phyloP scores from a whole-genome alignment of 30 jellyfish, hydroid and myxozoan genomes.

The Turritopsis dohrnii region DNA sequence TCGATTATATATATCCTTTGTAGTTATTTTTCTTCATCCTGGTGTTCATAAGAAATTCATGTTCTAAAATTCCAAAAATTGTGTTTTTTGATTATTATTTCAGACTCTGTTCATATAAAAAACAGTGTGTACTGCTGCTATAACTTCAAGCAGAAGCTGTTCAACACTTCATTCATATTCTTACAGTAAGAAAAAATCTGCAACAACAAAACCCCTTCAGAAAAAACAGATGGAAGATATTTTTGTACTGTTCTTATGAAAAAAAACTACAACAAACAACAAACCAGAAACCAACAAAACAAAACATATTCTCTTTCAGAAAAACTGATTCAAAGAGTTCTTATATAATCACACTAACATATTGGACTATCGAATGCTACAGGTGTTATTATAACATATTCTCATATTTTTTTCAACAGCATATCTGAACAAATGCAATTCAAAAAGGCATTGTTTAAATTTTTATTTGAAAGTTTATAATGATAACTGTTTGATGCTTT shows the following conservation, averaged over 20 bases:
- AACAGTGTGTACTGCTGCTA: too few species aligned
- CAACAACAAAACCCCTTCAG: neutral
- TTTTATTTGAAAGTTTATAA: neutral
- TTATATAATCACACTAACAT: neutral
- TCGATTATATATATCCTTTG: too few species aligned
- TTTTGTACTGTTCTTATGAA: constrained; percentile 7
- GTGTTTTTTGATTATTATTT: too few species aligned
- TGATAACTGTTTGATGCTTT: neutral
- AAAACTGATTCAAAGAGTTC: neutral
- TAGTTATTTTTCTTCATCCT: too few species aligned
- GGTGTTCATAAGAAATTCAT: too few species aligned
- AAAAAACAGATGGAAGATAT: constrained; percentile 17
- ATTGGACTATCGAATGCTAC: neutral
- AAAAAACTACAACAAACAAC: too few species aligned
- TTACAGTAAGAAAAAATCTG: too few species aligned
- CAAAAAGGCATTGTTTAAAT: neutral
- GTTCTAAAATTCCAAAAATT: too few species aligned
- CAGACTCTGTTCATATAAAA: too few species aligned
- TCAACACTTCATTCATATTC: too few species aligned
- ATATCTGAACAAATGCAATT: neutral
- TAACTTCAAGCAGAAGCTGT: too few species aligned
- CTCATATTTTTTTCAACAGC: neutral
- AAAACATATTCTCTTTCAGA: neutral
- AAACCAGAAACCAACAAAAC: too few species aligned
- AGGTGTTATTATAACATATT: neutral